Evolutionary conservation across 2,113 vertebrate species (phyloP), one percentile per base, ranked within the genome.

Genomic region (Steatornis caripensis): DNA sequence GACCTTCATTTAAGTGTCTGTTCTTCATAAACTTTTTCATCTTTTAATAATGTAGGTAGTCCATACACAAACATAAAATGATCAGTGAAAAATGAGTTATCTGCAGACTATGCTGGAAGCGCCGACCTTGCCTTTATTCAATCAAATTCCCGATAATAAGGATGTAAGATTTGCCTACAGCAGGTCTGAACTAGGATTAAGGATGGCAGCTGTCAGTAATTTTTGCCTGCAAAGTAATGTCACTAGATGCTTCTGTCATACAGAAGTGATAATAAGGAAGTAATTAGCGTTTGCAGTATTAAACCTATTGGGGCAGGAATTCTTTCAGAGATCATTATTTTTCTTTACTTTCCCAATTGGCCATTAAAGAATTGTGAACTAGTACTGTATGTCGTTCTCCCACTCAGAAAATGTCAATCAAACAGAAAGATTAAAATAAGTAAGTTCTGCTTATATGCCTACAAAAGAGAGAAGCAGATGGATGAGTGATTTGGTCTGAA

Each of bases 291-390:
- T 95, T 91, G 66, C 62, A 80, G 26, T 80, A 66, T 90, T 96
- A 95, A 91, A 94, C 58, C 93, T 90, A 83, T 22, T 85, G 78
- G 75, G 66, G 79, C 71, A 95, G 71, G 14, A 88, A 85, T 93
- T 94, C 90, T 91, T 95, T 83, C 62, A 70, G 49, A 96, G 70
- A 90, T 90, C 70, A 43, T 77, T 54, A 80, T 87, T 95, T 94
- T 91, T 91, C 87, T 94, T 70, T 77, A 90, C 80, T 96, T 96
- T 93, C 66, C 95, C 81, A 90, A 76, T 51, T 94, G 90, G 54
- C 85, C 85, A 80, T 88, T 91, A 91, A 91, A 94, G 27, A 96
- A 78, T 64, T 84, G 61, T 85, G 74, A 95, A 70, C 87, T 83
- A 39, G 32, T 80, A 36, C 71, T 74, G 14, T 14, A 39, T 77